These are phyloP conservation scores for Gadopsis bispinosus DNA, from an alignment of 2,797 vertebrate species.

Conservation along the genomic window DNA sequence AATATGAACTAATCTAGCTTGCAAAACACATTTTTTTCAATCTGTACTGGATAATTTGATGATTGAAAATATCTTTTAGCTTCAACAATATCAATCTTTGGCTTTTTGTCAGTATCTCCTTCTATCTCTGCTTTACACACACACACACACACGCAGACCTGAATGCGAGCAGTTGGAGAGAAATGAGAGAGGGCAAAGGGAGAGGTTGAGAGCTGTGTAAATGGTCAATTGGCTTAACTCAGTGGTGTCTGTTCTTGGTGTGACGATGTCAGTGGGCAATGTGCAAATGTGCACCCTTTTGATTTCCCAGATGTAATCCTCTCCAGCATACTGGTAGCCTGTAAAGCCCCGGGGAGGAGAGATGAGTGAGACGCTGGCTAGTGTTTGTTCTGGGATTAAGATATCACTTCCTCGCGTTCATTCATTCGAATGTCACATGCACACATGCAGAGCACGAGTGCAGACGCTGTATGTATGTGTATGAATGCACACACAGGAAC, in stretches of 20 bases:
- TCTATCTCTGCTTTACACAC: conserved; percentile 13
- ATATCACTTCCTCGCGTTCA: conserved; percentile 48
- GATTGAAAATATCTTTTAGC: background rate
- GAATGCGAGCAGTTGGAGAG: conserved; percentile 40
- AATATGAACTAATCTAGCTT: background rate
- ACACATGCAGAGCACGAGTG: background rate
- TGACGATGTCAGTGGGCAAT: conserved; percentile 68
- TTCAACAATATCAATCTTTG: conserved; percentile 1
- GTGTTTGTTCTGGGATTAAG: conserved; percentile 77
- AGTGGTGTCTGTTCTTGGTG: conserved; percentile 71
- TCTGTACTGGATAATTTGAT: background rate
- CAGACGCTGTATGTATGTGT: conserved; percentile 15
- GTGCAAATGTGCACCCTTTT: conserved; percentile 75
- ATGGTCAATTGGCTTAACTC: conserved; percentile 72
- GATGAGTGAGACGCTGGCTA: conserved; percentile 54
- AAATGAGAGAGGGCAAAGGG: conserved; percentile 56
- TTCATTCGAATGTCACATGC: conserved; percentile 62
- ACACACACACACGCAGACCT: conserved; percentile 9
- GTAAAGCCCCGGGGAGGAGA: conserved; percentile 51
- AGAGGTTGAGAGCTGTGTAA: conserved; percentile 63
- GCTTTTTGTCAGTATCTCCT: conserved; percentile 2
- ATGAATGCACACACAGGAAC: conserved; percentile 6
- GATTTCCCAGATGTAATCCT: conserved; percentile 76
- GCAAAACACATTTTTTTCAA: background rate
- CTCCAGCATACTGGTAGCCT: conserved; percentile 50